Conservation (phyloP, 1,140 invertebrate species). For the Platorchestia sp. region DNA sequence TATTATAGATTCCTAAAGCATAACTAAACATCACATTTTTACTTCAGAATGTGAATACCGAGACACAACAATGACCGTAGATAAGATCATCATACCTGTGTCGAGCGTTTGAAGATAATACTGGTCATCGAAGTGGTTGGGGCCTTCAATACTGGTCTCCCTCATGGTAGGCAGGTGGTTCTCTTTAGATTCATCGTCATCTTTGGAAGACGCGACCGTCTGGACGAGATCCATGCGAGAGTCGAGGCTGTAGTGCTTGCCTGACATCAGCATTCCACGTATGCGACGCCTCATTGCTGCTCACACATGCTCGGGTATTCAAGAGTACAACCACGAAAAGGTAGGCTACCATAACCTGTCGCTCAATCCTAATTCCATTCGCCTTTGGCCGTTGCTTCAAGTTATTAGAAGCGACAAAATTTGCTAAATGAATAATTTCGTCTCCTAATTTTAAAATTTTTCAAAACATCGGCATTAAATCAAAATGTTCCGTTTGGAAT, state of each 20-base stretch:
- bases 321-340: no score
- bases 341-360: no score
- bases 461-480: no score
- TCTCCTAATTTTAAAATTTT: no score
- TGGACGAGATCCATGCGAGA: slow-evolving; percentile 86
- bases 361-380: no score
- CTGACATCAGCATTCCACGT: slow-evolving; percentile 87
- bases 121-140: slow-evolving; percentile 53
- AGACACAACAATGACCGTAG: no score
- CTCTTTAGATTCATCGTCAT: slow-evolving; percentile 51
- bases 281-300: slow-evolving; percentile 85
- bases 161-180: slow-evolving; percentile 62
- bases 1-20: not conserved
- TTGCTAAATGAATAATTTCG: no score
- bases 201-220: slow-evolving; percentile 59
- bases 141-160: slow-evolving; percentile 60
- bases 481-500: no score
- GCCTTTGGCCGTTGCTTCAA: no score
- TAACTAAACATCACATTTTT: not conserved
- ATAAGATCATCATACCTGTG: slow-evolving; percentile 53
- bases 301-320: no score
- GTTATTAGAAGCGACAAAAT: no score
- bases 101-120: slow-evolving; percentile 46
- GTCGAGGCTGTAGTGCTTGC: slow-evolving; percentile 91
- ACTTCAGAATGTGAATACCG: no score